Evolutionary conservation across 1,140 invertebrate genomes (phyloP), one percentile per base, ranked within the genome.

Genomic region (Venustaconcha ellipsiformis): DNA sequence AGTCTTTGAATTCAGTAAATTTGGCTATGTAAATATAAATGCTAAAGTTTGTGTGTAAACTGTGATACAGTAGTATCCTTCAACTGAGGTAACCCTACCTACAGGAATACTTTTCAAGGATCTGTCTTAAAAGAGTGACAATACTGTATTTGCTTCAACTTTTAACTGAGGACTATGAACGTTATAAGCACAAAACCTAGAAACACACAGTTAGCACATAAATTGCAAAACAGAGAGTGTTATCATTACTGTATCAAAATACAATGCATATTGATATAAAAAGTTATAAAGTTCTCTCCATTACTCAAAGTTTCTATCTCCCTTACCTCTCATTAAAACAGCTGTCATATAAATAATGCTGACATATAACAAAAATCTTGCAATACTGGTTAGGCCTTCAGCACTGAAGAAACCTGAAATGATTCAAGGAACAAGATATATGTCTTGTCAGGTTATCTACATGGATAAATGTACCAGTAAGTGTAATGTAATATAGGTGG

Each of bases 381-480:
- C 57, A 18, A 95, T 82, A 17, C 91, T 91, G 63, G 87, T 84
- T 67, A 92, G 83, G 57, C 92, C 93, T 18, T 95, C 94, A 13
- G 91, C 83, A 13, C 92, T 88, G 63, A 94, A 92, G 80, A 94
- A 93, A 58, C 77, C 82, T 83, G 76, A 69, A 78, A 76, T 55
- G 26, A 67, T 20, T 14, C 15, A 20, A n/a, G 15, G 13, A 59
- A n/a, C 23, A 55, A 17, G 12, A 14, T 69, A 15, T 30, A 15
- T 55, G 18, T 69, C 30, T 14, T n/a, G 11, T 55, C 8, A n/a
- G 37, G 37, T 11, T 13, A 69, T 55, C 12, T 57, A 55, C 48
- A 55, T 17, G n/a, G 12, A 70, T 56, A n/a, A n/a, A 57, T 11
- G n/a, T 56, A n/a, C 57, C 15, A n/a, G n/a, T 20, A 20, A 70